Conservation (phyloP, 2,113 vertebrate species). For the Pachypanchax playfairii region DNA sequence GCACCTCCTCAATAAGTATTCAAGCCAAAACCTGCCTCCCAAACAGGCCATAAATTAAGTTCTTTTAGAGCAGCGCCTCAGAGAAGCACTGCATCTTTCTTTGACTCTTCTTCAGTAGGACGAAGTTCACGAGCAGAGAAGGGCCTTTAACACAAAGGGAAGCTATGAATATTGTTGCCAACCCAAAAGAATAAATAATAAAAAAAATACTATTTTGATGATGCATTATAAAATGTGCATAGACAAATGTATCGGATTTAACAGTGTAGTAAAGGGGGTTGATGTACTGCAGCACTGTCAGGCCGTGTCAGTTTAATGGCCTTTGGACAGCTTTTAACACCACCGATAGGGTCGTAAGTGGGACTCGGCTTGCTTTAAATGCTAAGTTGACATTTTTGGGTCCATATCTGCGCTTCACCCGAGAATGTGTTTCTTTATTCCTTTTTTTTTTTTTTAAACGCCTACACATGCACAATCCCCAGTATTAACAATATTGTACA, state of each 20-base stretch:
- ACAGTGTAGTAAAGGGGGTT: constrained; percentile 67
- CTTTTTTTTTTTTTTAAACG: constrained; percentile 22
- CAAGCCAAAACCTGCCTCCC: constrained; percentile 76
- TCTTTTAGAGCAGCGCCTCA: constrained; percentile 69
- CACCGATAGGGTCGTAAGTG: constrained; percentile 63
- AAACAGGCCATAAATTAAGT: constrained; percentile 83
- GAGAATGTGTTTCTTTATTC: too few relatives aligned
- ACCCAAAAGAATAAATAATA: too few relatives aligned
- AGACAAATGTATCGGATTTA: constrained; percentile 71
- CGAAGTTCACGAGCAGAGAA: constrained; percentile 37
- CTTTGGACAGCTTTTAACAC: constrained; percentile 69
- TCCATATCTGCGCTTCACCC: constrained; percentile 42
- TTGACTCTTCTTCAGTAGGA: constrained; percentile 51
- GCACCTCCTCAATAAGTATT: constrained; percentile 77
- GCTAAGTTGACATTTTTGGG: constrained; percentile 73
- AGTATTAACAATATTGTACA: constrained; percentile 15
- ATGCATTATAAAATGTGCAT: constrained; percentile 56
- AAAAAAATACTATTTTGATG: constrained; percentile 1
- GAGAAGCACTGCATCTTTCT: constrained; percentile 74
- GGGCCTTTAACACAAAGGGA: constrained; percentile 29
- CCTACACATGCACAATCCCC: constrained; percentile 1
- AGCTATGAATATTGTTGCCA: constrained; percentile 45
- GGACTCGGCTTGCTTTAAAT: constrained; percentile 60
- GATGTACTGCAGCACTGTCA: constrained; percentile 60
- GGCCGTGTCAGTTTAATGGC: constrained; percentile 71